Conservation (phyloP, 2,113 vertebrate species). For the Hemichromis elongatus region DNA sequence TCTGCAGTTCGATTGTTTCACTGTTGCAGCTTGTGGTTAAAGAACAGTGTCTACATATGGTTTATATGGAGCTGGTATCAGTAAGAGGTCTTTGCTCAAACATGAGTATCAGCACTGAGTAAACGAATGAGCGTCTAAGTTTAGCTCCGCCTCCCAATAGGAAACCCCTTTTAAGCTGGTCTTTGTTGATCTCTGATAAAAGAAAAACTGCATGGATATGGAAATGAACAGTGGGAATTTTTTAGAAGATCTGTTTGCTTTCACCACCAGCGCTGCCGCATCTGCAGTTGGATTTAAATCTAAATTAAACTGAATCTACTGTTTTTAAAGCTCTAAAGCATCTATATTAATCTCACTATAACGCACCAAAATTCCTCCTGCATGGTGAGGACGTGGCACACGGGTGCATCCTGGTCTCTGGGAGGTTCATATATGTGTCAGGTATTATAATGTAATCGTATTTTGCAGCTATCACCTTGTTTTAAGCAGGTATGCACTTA, state of each 20-base stretch:
- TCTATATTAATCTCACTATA: neutral
- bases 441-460: neutral
- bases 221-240: neutral
- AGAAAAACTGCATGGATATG: neutral
- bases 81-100: neutral
- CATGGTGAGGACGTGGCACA: fast-evolving
- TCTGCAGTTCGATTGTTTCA: neutral
- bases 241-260: neutral
- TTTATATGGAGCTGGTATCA: neutral
- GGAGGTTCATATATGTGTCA: neutral
- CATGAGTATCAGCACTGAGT: neutral
- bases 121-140: fast-evolving
- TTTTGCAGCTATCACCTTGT: neutral
- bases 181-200: neutral
- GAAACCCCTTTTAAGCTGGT: fast-evolving
- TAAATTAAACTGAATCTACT: neutral
- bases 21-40: neutral
- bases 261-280: neutral
- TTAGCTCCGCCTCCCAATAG: neutral
- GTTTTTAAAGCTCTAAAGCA: neutral
- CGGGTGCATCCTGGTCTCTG: neutral
- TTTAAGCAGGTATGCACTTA: neutral
- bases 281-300: neutral
- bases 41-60: neutral
- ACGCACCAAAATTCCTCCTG: neutral